Evolutionary conservation across 53 echinoderm and acorn worm genomes (phyloP).

Genomic region (Crossaster papposus): DNA sequence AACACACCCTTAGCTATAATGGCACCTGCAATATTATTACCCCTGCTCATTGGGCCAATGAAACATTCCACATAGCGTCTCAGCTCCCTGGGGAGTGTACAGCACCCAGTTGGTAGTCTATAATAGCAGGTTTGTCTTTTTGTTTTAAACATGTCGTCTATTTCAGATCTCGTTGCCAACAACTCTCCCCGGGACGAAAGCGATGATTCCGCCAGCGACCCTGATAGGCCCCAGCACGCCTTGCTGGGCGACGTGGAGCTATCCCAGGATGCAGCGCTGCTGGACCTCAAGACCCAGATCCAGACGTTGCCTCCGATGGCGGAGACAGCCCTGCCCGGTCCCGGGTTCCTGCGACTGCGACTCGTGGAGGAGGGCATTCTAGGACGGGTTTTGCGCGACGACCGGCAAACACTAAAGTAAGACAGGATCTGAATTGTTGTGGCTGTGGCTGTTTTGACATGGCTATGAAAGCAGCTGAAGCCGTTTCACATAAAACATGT

Average conservation of each 20-base stretch:
- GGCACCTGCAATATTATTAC: too few relatives aligned
- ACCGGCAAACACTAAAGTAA: constrained; percentile 80
- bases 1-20: too few relatives aligned
- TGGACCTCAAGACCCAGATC: constrained; percentile 78
- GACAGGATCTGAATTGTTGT: neutral
- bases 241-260: constrained; percentile 86
- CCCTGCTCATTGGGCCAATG: too few relatives aligned
- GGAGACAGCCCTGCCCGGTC: constrained; percentile 65
- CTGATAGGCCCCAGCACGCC: constrained; percentile 45
- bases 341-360: constrained; percentile 78
- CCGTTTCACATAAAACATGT: too few relatives aligned
- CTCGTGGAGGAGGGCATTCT: constrained; percentile 70
- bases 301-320: constrained; percentile 70
- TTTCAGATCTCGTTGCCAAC: neutral
- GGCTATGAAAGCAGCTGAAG: too few relatives aligned
- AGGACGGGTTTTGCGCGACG: constrained; percentile 74
- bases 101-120: neutral
- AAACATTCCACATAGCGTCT: too few relatives aligned
- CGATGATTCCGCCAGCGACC: neutral
- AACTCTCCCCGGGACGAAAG: neutral
- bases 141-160: neutral
- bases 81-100: too few relatives aligned
- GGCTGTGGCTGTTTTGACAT: too few relatives aligned
- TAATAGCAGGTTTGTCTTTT: neutral
- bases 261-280: constrained; percentile 81